Evolutionary conservation across 2,888 invertebrate genomes (phyloP).

Genomic region (Chrysolina oricalcia): DNA sequence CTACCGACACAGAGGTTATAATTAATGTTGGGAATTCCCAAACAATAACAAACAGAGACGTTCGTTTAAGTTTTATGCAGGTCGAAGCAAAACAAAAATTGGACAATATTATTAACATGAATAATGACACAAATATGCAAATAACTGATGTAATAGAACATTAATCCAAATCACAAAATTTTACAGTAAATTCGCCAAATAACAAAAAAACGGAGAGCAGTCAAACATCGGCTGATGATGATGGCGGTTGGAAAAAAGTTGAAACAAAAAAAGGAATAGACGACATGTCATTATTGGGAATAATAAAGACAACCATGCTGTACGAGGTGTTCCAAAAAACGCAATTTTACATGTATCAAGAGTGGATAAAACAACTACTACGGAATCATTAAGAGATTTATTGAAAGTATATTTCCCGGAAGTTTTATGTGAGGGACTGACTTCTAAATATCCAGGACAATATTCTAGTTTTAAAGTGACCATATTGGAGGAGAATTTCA

Average conservation of each 20-base stretch:
- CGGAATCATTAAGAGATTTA: background rate
- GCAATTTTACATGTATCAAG: background rate
- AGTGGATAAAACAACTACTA: background rate
- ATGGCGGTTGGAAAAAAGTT: background rate
- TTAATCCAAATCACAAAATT: background rate
- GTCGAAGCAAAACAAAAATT: slow-evolving; percentile 16
- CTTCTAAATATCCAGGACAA: background rate
- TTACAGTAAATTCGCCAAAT: background rate
- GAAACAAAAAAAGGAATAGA: background rate
- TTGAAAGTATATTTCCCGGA: background rate
- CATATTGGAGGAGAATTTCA: background rate
- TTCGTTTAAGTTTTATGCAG: slow-evolving; percentile 18
- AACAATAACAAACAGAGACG: slow-evolving; percentile 24
- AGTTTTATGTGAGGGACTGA: background rate
- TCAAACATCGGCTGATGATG: slow-evolving; percentile 15
- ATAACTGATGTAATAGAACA: background rate
- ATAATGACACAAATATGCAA: slow-evolving; percentile 8
- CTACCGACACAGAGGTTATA: slow-evolving; percentile 21
- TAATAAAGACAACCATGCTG: background rate
- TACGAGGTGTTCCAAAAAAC: background rate
- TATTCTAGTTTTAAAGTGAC: background rate
- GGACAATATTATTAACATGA: slow-evolving; percentile 10
- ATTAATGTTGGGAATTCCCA: slow-evolving; percentile 12
- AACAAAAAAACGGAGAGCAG: slow-evolving; percentile 25
- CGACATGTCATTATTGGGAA: background rate